Conservation (phyloP, 2,113 vertebrate species). For the Heteronetta atricapilla region DNA sequence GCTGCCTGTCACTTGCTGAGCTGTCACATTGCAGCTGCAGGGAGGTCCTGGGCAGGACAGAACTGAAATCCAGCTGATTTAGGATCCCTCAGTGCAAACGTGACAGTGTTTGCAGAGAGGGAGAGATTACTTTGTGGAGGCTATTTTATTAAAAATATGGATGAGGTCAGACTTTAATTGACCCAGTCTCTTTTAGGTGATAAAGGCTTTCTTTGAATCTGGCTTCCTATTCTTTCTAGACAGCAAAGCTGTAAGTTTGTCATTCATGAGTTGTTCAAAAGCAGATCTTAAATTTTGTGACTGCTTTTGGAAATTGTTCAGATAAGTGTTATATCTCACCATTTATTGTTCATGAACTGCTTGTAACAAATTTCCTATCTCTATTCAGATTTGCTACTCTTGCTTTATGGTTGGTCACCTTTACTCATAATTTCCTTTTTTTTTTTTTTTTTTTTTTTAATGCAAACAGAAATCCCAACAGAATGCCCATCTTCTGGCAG, state of each 20-base stretch:
- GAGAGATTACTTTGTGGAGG: not conserved
- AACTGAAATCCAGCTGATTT: not conserved
- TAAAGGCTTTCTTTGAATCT: not conserved
- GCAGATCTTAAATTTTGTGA: not conserved
- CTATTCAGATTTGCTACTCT: not conserved
- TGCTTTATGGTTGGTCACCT: not conserved
- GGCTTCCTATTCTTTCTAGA: not conserved
- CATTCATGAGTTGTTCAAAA: not conserved
- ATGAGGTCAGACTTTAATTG: not conserved
- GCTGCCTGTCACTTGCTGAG: not conserved
- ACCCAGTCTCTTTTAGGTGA: not conserved
- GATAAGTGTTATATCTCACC: not conserved
- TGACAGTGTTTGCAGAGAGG: not conserved
- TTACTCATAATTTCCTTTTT: not conserved
- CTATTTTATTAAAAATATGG: not conserved
- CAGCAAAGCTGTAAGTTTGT: not conserved
- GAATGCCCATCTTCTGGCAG: not conserved
- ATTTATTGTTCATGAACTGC: not conserved
- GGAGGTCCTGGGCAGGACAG: not conserved
- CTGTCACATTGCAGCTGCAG: rapidly evolving
- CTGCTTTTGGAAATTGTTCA: not conserved
- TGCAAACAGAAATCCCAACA: not conserved
- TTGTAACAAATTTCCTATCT: not conserved
- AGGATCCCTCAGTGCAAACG: not conserved
- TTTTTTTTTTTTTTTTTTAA: not conserved